These are phyloP conservation scores for Taurulus bubalis DNA, from an alignment of 2,113 vertebrate species.

Conservation along the genomic window DNA sequence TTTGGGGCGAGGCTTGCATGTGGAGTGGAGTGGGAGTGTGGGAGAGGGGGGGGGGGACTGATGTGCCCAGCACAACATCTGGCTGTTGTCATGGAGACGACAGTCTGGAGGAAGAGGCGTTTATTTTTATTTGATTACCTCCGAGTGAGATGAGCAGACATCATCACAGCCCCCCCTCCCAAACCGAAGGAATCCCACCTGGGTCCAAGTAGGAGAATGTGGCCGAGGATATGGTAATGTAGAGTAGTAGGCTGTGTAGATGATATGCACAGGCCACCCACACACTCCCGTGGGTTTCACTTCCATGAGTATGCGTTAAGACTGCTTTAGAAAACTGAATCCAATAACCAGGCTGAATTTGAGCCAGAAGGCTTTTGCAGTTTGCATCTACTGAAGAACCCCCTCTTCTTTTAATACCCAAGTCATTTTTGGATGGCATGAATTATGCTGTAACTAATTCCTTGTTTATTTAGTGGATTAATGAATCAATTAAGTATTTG, in stretches of 20 bases:
- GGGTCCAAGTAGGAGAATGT: constrained; percentile 20
- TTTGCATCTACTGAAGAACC: constrained; percentile 23
- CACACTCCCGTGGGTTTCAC: constrained; percentile 43
- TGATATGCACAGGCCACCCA: constrained; percentile 58
- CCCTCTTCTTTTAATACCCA: neutral
- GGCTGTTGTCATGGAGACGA: constrained; percentile 77
- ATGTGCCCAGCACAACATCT: constrained; percentile 75
- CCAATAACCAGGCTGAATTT: constrained; percentile 24
- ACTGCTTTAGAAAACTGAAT: constrained; percentile 35
- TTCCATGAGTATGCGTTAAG: constrained; percentile 39
- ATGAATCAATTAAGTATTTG: neutral
- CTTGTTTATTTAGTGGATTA: neutral
- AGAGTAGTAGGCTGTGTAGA: constrained; percentile 35
- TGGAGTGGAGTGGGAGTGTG: constrained; percentile 28
- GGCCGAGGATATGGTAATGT: constrained; percentile 29
- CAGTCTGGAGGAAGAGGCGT: constrained; percentile 26
- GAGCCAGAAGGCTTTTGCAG: constrained; percentile 33
- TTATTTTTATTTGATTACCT: constrained; percentile 57
- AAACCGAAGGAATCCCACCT: constrained; percentile 3
- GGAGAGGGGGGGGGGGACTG: constrained; percentile 9
- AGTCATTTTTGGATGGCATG: neutral
- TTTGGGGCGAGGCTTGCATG: constrained; percentile 43
- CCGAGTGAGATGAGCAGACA: constrained; percentile 21
- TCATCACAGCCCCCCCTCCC: constrained; percentile 1
- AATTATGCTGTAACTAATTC: neutral